These are phyloP conservation scores for Pammene fasciana DNA, from an alignment of 2,888 invertebrate species.

Conservation along the genomic window DNA sequence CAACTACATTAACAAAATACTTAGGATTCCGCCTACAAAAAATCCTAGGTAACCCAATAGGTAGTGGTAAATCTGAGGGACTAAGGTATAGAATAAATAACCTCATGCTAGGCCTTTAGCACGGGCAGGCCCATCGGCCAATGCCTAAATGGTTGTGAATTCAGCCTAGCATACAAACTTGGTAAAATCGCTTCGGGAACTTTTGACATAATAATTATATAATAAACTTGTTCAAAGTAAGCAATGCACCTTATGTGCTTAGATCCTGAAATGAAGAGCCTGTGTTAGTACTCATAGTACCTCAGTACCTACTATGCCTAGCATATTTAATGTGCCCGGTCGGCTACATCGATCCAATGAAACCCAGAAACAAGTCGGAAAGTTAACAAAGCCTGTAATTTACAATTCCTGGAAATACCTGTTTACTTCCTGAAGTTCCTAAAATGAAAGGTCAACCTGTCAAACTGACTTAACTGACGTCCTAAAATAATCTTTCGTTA, in stretches of 20 bases:
- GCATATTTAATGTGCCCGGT: constrained; percentile 8
- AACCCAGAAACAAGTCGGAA: constrained; percentile 6
- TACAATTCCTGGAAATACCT: background rate
- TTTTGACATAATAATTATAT: too few relatives aligned
- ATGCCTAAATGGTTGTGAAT: too few relatives aligned
- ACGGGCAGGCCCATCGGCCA: too few relatives aligned
- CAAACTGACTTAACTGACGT: too few relatives aligned
- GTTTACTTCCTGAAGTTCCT: too few relatives aligned
- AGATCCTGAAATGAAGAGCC: background rate
- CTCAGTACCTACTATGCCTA: background rate
- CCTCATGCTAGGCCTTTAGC: background rate
- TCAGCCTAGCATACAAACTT: too few relatives aligned
- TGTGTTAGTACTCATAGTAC: too few relatives aligned
- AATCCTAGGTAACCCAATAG: background rate
- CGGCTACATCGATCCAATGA: constrained; percentile 3
- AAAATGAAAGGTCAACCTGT: too few relatives aligned
- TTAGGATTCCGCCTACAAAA: background rate
- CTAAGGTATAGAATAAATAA: background rate
- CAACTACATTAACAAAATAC: background rate
- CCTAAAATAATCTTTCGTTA: too few relatives aligned
- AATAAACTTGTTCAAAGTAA: too few relatives aligned
- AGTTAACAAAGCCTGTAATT: background rate
- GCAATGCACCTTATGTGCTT: background rate
- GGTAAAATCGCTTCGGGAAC: too few relatives aligned
- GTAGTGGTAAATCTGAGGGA: background rate